A percentile compares a stretch with the other conserved stretches of the same genome.
Conservation (phyloP, 1,140 invertebrate genomes). For the Orius insidiosus region DNA sequence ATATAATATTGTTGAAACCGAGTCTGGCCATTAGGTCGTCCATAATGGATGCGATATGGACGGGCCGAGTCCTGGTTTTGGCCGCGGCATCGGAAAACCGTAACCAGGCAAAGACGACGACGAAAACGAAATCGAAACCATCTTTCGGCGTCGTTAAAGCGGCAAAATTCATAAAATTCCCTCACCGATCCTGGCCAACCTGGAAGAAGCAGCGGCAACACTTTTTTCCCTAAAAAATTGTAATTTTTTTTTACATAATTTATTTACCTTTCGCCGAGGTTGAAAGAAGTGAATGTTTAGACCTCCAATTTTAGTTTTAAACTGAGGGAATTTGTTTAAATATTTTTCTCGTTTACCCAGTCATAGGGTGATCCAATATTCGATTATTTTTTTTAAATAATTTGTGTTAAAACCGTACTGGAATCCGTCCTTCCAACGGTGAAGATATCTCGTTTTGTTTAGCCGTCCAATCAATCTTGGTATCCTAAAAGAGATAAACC, state of each 20-base stretch:
- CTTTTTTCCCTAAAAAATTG: conserved; percentile 27
- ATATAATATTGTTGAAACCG: conserved; percentile 57
- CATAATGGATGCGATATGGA: conserved; percentile 43
- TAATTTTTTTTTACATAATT: no score
- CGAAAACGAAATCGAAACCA: conserved; percentile 48
- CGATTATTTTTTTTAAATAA: conserved; percentile 42
- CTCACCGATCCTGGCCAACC: conserved; percentile 82
- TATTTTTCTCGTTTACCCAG: conserved; percentile 46
- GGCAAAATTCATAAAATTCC: conserved; percentile 72
- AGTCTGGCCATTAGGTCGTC: conserved; percentile 31
- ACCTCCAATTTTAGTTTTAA: conserved; percentile 46
- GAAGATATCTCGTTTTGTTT: conserved; percentile 5
- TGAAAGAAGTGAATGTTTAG: conserved; percentile 60
- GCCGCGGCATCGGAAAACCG: conserved; percentile 54
- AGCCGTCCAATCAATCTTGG: conserved; percentile 10
- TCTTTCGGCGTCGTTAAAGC: conserved; percentile 38
- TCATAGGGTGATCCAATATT: conserved; percentile 61
- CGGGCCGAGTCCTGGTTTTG: conserved; percentile 38
- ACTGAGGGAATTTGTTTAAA: conserved; percentile 57
- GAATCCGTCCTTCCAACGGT: conserved; percentile 51
- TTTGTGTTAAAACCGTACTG: conserved; percentile 59
- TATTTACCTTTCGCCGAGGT: conserved; percentile 12
- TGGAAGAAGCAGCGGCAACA: conserved; percentile 46
- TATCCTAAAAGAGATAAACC: no score
- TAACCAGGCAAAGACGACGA: conserved; percentile 72